Conservation (phyloP, 2,113 vertebrate genomes). For the chimpanzee (Pan troglodytes) region DNA sequence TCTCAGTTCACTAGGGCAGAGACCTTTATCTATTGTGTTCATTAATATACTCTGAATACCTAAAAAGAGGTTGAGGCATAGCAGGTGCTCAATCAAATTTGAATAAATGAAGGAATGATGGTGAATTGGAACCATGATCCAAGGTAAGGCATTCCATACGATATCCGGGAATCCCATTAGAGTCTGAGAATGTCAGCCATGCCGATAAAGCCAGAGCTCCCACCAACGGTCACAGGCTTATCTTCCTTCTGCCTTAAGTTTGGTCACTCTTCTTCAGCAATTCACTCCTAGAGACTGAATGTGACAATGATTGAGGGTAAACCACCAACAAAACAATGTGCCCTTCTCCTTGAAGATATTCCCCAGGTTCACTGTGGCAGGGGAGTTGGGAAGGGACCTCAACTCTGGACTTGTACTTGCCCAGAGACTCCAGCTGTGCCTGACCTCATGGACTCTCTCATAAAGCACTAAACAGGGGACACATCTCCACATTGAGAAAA, state of each 20-base stretch:
- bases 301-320: fast-evolving
- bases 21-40: neutral
- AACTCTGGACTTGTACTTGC: neutral
- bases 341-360: neutral
- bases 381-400: neutral
- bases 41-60: neutral
- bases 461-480: fast-evolving
- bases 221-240: neutral
- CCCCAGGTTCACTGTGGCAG: neutral
- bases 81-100: fast-evolving
- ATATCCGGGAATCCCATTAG: neutral
- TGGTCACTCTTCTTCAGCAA: neutral
- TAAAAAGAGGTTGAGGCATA: neutral
- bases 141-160: fast-evolving
- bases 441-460: neutral
- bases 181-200: neutral
- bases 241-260: too few relatives aligned
- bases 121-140: neutral
- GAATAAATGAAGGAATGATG: neutral
- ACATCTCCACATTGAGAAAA: neutral
- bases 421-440: fast-evolving
- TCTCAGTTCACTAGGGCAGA: neutral
- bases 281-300: neutral
- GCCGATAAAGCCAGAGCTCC: neutral
- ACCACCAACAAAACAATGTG: neutral